phyloP scores from a whole-genome alignment of 1,140 invertebrate genomes.

The Helicoverpa zea region DNA sequence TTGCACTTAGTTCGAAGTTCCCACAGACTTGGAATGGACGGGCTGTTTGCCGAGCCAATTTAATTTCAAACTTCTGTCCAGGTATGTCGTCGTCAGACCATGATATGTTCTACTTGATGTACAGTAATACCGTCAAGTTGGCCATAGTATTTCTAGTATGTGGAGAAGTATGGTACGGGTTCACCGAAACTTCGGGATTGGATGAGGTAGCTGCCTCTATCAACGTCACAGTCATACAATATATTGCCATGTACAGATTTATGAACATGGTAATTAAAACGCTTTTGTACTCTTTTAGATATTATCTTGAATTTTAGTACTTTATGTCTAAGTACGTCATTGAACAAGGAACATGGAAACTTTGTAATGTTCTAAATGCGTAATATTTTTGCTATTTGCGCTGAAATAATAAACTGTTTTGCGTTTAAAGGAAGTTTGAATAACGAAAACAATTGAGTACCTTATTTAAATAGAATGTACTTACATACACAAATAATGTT shows the following conservation, averaged over 20 bases:
- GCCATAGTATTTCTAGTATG: constrained; percentile 61
- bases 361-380: background rate
- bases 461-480: background rate
- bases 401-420: constrained; percentile 12
- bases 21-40: constrained; percentile 12
- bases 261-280: constrained; percentile 64
- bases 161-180: constrained; percentile 65
- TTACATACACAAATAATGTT: background rate
- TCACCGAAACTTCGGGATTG: constrained; percentile 54
- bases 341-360: too few species aligned
- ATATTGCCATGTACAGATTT: constrained; percentile 67
- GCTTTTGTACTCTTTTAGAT: background rate
- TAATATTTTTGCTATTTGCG: background rate
- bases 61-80: constrained; percentile 51
- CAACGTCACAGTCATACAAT: constrained; percentile 66
- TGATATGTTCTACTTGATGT: constrained; percentile 58
- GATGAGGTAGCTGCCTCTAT: constrained; percentile 67
- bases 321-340: too few species aligned
- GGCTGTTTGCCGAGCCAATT: constrained; percentile 30
- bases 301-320: background rate
- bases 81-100: constrained; percentile 64
- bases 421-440: background rate
- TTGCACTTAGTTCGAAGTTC: constrained; percentile 28
- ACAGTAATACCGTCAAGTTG: constrained; percentile 64
- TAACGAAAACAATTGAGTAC: constrained; percentile 4